These are phyloP conservation scores for Bujurquina vittata DNA, from an alignment of 2,113 vertebrate genomes.

Conservation along the genomic window DNA sequence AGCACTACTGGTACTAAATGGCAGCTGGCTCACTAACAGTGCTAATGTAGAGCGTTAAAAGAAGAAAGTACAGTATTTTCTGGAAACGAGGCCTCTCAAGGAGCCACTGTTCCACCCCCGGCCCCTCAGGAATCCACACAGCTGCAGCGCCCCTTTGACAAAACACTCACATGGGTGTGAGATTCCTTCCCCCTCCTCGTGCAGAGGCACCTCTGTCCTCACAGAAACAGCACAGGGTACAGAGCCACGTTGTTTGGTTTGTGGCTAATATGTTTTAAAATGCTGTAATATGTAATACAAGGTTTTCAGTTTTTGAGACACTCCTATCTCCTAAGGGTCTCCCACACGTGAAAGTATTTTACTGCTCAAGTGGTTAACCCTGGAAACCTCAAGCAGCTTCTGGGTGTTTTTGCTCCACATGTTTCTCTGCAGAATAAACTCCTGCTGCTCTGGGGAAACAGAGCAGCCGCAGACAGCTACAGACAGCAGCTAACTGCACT, in stretches of 20 bases:
- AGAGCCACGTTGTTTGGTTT: background rate
- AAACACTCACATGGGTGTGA: conserved; percentile 69
- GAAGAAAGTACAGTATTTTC: conserved; percentile 40
- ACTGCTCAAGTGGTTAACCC: background rate
- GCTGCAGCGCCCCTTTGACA: conserved; percentile 59
- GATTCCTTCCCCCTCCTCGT: conserved; percentile 21
- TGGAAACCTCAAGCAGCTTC: background rate
- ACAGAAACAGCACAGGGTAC: conserved; percentile 14
- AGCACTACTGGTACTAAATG: conserved; percentile 16
- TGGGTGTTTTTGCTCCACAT: background rate
- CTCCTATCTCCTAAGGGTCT: background rate
- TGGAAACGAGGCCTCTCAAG: conserved; percentile 32
- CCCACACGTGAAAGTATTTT: background rate
- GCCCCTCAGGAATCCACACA: conserved; percentile 64
- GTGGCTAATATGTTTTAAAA: conserved; percentile 13
- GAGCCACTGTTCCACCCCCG: conserved; percentile 25
- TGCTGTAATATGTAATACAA: conserved; percentile 14
- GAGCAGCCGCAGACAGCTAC: too few species aligned
- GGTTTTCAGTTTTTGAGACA: background rate
- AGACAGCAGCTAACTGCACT: too few species aligned
- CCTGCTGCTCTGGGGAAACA: background rate
- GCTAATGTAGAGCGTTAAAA: conserved; percentile 36
- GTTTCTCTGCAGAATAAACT: too few species aligned
- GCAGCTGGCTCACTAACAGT: conserved; percentile 47
- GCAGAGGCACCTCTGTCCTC: conserved; percentile 6